Percentiles rank a stretch among this genome's conserved stretches.
Conservation (phyloP, 64 coral and sea anemone genomes). For the Acropora tenuis region DNA sequence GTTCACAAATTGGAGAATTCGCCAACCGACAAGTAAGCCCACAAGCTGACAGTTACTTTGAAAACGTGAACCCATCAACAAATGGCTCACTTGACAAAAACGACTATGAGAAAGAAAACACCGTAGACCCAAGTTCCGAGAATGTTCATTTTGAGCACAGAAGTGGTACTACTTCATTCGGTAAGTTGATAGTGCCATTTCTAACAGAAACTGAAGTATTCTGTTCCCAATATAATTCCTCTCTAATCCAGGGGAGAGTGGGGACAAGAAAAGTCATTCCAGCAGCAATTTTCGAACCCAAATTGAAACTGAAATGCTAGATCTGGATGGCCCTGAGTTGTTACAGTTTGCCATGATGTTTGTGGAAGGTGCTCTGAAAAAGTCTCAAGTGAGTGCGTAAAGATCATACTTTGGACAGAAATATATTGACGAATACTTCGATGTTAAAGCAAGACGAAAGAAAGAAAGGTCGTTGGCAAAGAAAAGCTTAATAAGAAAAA, state of each 20-base stretch:
- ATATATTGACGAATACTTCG: too few species aligned
- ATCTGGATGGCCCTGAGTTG: conserved; percentile 67
- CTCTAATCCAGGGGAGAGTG: background rate
- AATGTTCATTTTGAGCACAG: background rate
- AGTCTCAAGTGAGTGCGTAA: conserved; percentile 47
- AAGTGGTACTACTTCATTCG: background rate
- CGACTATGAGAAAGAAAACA: background rate
- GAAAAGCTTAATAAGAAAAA: too few species aligned
- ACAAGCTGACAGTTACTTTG: background rate
- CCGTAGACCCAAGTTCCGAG: background rate
- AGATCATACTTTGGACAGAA: too few species aligned
- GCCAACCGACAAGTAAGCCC: background rate
- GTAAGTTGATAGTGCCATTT: background rate
- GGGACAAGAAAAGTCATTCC: background rate
- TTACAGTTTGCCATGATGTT: conserved; percentile 63
- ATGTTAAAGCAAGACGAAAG: too few species aligned
- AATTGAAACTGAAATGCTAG: conserved; percentile 9
- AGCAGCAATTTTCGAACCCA: background rate
- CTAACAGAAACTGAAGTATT: background rate
- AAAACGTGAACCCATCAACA: background rate
- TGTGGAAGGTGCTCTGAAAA: conserved; percentile 59
- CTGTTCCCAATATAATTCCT: too few species aligned
- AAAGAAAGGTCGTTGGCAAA: too few species aligned
- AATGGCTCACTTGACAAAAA: background rate
- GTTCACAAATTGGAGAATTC: background rate